Base-by-base conservation (phyloP, 1,140 invertebrate genomes). In the Sarcophaga bullata region DNA sequence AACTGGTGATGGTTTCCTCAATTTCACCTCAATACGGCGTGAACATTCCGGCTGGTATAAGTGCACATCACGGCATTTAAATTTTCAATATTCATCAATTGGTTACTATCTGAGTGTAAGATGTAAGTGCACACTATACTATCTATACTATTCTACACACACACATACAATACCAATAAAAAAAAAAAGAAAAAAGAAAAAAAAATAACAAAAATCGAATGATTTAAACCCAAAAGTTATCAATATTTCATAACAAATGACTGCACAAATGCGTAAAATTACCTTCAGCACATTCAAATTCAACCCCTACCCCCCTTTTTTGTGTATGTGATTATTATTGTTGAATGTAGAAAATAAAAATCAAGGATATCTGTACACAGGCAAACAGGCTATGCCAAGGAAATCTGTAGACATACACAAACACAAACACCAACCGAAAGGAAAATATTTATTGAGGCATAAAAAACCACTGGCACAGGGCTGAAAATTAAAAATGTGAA, bases 21-120 rank as follows among this genome's bases (percentile, higher is more conserved):
- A 96, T 91, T 97, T 97, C 91, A 94, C 94, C 75, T 92, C 94
- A 84, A 95, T 97, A 85, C 92, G 92, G 80, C 91, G 93, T 37
- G 92, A 94, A 82, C 95, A 97, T 91, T 95, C 94, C 84, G 96
- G 96, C 85, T 97, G 96, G 96, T 97, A 97, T 91, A 95, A 96
- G 88, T 97, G 96, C 91, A 94, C 95, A 47, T 95, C 95, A 73
- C 92, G 94, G 76, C 95, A 97, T 92, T 92, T 94, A 84, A 93
- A 96, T 85, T 94, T 95, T 11, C 93, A 95, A 88, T 97, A 96
- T 91, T 95, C 95, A 82, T 96, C 95, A 86, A 97, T 97, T 86
- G 96, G 96, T 82, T 97, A 97, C 91, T 97, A 95, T 88, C 93
- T 97, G 82, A 96, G 96, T 87, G 95, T 97, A 82, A 91, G 95